Conservation (phyloP, 2,113 vertebrate genomes). For the Cyphotilapia sp. region DNA sequence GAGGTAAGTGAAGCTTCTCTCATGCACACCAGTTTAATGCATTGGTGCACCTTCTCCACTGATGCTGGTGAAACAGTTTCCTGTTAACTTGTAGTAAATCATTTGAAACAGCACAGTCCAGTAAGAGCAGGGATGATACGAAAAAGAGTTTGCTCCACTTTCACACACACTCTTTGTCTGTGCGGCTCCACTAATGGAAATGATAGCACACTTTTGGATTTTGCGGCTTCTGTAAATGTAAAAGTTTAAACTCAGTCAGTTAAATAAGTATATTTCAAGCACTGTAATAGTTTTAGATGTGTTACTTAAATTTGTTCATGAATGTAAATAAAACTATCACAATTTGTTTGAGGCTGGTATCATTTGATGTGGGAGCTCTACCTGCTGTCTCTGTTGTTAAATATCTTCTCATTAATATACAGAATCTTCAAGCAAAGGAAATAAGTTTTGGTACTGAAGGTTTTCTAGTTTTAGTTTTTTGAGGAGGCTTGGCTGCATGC, state of each 20-base stretch:
- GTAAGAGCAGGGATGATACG: background rate
- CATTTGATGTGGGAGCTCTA: background rate
- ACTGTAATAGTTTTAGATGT: background rate
- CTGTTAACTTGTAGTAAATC: background rate
- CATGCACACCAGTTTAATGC: background rate
- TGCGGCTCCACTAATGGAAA: background rate
- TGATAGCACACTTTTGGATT: accelerated
- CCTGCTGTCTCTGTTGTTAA: background rate
- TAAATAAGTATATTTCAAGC: background rate
- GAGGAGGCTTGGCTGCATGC: background rate
- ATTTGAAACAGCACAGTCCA: background rate
- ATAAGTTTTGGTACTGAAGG: background rate
- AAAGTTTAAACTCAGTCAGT: accelerated
- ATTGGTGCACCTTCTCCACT: background rate
- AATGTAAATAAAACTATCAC: too few relatives aligned
- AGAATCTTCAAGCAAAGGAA: background rate
- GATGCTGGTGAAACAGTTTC: background rate
- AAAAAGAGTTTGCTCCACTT: background rate
- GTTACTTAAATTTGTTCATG: too few relatives aligned
- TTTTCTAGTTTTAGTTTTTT: background rate
- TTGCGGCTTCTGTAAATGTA: background rate
- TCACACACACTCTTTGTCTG: background rate
- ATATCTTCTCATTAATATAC: background rate
- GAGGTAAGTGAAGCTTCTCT: conserved; percentile 70
- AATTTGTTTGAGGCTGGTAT: background rate